Conservation (phyloP, 2,797 vertebrate genomes). For the Centropyge bicolor region DNA sequence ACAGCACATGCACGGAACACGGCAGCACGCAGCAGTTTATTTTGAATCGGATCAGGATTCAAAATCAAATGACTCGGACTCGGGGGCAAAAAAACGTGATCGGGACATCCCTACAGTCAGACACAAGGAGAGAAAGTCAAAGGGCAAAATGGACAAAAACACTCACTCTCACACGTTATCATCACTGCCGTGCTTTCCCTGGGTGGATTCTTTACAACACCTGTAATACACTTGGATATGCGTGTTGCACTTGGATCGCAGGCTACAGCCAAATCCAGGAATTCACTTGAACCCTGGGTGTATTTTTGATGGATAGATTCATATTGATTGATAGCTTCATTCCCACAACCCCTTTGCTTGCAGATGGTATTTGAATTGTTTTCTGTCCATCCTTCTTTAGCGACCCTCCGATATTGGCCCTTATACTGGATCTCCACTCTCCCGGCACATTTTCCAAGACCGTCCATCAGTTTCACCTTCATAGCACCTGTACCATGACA, state of each 20-base stretch:
- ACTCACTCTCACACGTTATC: constrained; percentile 63
- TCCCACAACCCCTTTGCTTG: constrained; percentile 7
- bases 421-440: constrained; percentile 44
- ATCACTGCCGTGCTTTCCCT: accelerated
- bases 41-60: no score
- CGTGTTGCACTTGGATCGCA: accelerated
- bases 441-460: constrained; percentile 62
- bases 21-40: no score
- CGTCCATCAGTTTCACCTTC: accelerated
- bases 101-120: no score
- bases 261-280: accelerated
- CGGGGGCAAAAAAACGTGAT: no score
- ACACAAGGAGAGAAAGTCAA: not conserved
- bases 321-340: no score
- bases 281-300: accelerated
- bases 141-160: not conserved
- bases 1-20: no score
- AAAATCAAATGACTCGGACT: no score
- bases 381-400: accelerated
- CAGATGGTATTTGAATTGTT: not conserved
- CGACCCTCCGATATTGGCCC: not conserved
- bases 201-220: accelerated
- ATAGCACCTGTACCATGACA: constrained; percentile 10
- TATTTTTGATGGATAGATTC: accelerated
- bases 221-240: constrained; percentile 27